A percentile compares a stretch with the other conserved stretches of the same genome.
Evolutionary conservation across 2,113 vertebrate genomes (phyloP).

Genomic region (Tetraodon nigroviridis): DNA sequence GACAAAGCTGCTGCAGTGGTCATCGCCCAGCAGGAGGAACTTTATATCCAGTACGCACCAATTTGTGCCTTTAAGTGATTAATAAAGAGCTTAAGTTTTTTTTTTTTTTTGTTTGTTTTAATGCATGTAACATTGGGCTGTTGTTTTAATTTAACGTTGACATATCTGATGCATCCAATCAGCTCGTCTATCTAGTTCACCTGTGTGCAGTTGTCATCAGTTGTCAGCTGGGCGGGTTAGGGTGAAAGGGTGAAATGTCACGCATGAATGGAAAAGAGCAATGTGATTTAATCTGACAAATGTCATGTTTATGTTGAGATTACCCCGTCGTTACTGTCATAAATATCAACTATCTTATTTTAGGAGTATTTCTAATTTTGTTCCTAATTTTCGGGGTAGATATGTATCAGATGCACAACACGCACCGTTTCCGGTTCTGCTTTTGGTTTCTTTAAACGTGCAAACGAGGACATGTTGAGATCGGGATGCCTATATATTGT

Average conservation of each 20-base stretch:
- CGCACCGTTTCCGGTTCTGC: neutral
- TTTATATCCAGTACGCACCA: conserved; percentile 7
- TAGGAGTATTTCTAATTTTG: conserved; percentile 6
- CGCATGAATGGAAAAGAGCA: conserved; percentile 29
- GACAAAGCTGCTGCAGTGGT: conserved; percentile 10
- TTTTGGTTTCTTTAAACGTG: no score
- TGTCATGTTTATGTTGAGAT: conserved; percentile 45
- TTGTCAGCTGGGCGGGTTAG: no score
- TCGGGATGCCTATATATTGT: no score
- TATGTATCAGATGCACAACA: neutral
- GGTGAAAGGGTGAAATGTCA: conserved; percentile 22
- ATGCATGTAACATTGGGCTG: conserved; percentile 33
- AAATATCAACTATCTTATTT: conserved; percentile 59
- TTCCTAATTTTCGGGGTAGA: neutral
- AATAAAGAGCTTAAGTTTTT: conserved; percentile 5
- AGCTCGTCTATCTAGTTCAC: conserved; percentile 35
- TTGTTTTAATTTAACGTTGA: conserved; percentile 62
- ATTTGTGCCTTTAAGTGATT: conserved; percentile 29
- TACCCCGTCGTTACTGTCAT: conserved; percentile 53
- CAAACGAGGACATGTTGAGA: no score
- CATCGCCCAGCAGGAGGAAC: neutral
- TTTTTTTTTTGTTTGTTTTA: conserved; percentile 15
- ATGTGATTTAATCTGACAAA: conserved; percentile 1
- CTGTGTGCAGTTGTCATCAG: conserved; percentile 45
- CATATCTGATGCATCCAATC: conserved; percentile 45